Percentiles rank a stretch among this genome's conserved stretches.
Conservation (phyloP, 1,140 invertebrate genomes). For the Formica exsecta region DNA sequence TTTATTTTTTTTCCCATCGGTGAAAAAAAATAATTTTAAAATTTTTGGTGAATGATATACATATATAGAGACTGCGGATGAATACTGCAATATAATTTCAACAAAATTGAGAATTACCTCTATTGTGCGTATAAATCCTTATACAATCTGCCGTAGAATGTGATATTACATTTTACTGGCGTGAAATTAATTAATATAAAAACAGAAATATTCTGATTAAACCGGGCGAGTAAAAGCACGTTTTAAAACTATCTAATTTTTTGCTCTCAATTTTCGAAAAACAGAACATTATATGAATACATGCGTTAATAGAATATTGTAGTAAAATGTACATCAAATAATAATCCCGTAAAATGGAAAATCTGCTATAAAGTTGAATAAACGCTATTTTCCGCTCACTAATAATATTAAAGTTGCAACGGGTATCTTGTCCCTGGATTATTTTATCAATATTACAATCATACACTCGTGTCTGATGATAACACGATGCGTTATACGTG, state of each 20-base stretch:
- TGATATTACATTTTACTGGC: slow-evolving; percentile 39
- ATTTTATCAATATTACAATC: slow-evolving; percentile 58
- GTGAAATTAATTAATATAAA: slow-evolving; percentile 44
- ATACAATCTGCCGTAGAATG: slow-evolving; percentile 1
- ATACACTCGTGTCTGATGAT: background rate
- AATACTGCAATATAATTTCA: slow-evolving; percentile 31
- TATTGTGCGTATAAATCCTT: slow-evolving; percentile 32
- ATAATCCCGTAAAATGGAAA: slow-evolving; percentile 53
- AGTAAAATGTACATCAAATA: slow-evolving; percentile 60
- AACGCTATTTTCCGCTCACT: slow-evolving; percentile 37
- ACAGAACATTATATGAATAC: slow-evolving; percentile 8
- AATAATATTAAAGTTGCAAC: slow-evolving; percentile 63
- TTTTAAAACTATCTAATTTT: slow-evolving; percentile 32
- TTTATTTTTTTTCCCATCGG: background rate
- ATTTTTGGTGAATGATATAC: slow-evolving; percentile 17
- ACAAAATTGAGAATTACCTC: slow-evolving; percentile 45
- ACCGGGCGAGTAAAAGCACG: background rate
- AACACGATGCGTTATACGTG: background rate
- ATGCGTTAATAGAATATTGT: slow-evolving; percentile 32
- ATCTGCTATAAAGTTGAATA: slow-evolving; percentile 67
- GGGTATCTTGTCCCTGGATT: background rate
- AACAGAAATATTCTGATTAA: slow-evolving; percentile 42
- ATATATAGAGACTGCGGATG: background rate
- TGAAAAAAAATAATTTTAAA: slow-evolving; percentile 59
- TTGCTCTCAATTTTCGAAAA: background rate